phyloP scores from a whole-genome alignment of 2,113 vertebrate species.

The Struthidea cinerea region DNA sequence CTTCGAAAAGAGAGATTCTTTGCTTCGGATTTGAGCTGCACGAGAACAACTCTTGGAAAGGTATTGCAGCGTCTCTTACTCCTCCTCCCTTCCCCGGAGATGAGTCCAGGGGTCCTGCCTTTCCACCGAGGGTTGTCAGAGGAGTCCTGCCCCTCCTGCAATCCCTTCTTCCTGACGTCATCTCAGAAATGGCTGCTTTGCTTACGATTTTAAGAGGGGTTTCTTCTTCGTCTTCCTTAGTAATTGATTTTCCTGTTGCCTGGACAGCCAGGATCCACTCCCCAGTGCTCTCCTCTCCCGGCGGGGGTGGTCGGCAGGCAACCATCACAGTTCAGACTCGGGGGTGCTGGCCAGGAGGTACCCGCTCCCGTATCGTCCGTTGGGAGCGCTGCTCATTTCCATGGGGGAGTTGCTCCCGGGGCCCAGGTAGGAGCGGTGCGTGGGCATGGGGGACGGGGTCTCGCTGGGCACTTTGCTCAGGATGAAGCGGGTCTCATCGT shows the following conservation, averaged over 20 bases:
- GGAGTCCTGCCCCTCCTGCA: slow-evolving; percentile 48
- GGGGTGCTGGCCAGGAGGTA: slow-evolving; percentile 90
- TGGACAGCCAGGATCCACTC: slow-evolving; percentile 30
- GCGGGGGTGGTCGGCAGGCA: background rate
- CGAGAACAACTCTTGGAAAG: background rate
- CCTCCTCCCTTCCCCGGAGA: background rate
- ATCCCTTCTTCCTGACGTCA: background rate
- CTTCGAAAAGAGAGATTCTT: slow-evolving; percentile 32
- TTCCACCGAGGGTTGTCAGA: background rate
- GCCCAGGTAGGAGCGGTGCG: slow-evolving; percentile 90
- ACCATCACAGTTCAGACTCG: slow-evolving; percentile 88
- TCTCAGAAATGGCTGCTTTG: background rate
- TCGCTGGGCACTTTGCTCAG: slow-evolving; percentile 91
- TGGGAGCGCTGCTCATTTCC: slow-evolving; percentile 85
- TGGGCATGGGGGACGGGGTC: slow-evolving; percentile 91
- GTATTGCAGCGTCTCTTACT: background rate
- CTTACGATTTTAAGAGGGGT: slow-evolving; percentile 10
- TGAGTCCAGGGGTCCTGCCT: background rate
- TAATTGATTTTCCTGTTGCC: slow-evolving; percentile 6
- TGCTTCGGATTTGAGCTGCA: background rate
- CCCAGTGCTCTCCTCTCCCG: slow-evolving; percentile 18
- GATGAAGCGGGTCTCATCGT: slow-evolving; percentile 96
- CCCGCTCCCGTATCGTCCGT: slow-evolving; percentile 88
- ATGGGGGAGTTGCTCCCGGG: slow-evolving; percentile 84
- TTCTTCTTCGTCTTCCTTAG: slow-evolving; percentile 15